Percentiles rank a stretch among this genome's conserved stretches.
phyloP scores from a whole-genome alignment of 2,888 invertebrate genomes.

The Oligia strigilis region DNA sequence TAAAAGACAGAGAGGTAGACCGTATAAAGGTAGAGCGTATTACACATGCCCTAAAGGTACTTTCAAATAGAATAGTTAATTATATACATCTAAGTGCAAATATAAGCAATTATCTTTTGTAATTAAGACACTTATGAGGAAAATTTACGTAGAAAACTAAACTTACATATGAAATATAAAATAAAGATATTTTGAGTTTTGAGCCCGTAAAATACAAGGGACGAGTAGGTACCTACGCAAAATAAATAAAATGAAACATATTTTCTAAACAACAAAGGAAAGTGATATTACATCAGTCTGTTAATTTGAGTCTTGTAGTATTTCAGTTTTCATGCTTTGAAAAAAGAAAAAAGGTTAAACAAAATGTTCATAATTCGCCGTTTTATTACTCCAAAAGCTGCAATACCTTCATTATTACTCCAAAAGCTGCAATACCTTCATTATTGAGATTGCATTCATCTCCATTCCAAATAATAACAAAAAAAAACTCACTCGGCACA shows the following conservation, averaged over 20 bases:
- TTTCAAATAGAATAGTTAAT: constrained; percentile 15
- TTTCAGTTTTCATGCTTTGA: not conserved
- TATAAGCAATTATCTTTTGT: not conserved
- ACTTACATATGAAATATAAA: not conserved
- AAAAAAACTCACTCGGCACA: constrained; percentile 16
- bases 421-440: too few relatives aligned
- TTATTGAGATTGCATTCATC: too few relatives aligned
- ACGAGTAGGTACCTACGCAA: not conserved
- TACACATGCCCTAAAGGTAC: constrained; percentile 4
- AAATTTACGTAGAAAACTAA: not conserved
- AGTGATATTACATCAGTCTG: not conserved
- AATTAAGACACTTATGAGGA: too few relatives aligned
- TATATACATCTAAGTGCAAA: not conserved
- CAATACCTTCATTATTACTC: too few relatives aligned
- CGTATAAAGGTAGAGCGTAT: constrained; percentile 24
- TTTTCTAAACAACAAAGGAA: not conserved
- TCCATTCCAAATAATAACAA: not conserved
- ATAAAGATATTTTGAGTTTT: not conserved
- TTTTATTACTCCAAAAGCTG: too few relatives aligned
- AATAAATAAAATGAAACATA: not conserved
- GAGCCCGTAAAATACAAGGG: not conserved
- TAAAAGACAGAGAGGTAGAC: too few relatives aligned
- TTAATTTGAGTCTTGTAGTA: too few relatives aligned
- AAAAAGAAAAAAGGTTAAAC: not conserved
- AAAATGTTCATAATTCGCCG: not conserved